These are phyloP conservation scores for rabbit (Oryctolagus cuniculus) DNA, from an alignment of 2,113 vertebrate genomes.

Conservation along the genomic window mOryCun1.1 NC_091444.1:93415501-93416000, in stretches of 20 bases:
- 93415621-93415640: no score
- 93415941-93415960: no score
- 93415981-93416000: no score
- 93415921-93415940: no score
- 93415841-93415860: neutral
- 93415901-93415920: no score
- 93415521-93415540: neutral
- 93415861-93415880: neutral
- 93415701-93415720: neutral
- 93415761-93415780: neutral
- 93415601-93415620: no score
- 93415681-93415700: neutral
- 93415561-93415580: no score
- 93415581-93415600: no score
- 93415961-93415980: no score
- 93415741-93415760: neutral
- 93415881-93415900: neutral
- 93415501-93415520: neutral
- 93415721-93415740: neutral
- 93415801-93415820: neutral
- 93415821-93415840: neutral
- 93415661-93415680: neutral
- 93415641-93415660: no score
- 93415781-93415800: no score
- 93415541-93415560: no score